A percentile compares a stretch with the other conserved stretches of the same genome.
These are phyloP conservation scores for Andrena hattorfiana DNA, from an alignment of 2,888 invertebrate genomes.

Conservation along the genomic window DNA sequence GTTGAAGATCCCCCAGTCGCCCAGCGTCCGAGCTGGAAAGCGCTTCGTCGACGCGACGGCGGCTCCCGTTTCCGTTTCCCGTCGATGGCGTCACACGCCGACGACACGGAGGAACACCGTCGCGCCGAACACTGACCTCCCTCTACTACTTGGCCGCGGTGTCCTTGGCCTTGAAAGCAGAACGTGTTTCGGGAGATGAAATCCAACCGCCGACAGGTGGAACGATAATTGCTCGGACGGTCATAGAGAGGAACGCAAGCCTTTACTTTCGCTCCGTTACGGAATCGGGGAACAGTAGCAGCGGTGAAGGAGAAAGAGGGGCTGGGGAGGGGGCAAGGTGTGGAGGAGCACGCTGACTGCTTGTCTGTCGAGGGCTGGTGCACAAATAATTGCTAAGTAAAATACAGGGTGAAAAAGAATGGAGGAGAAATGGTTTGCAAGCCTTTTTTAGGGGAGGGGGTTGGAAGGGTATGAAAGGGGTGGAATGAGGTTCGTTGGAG, in stretches of 20 bases:
- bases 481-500: no score
- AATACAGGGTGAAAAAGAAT: no score
- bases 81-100: constrained; percentile 34
- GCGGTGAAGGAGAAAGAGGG: neutral
- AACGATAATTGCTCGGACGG: constrained; percentile 57
- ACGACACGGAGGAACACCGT: constrained; percentile 46
- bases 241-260: constrained; percentile 49
- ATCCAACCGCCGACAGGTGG: constrained; percentile 59
- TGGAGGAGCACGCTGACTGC: neutral
- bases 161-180: constrained; percentile 64
- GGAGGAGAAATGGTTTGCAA: no score
- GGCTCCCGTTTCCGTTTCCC: constrained; percentile 18
- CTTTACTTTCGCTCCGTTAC: constrained; percentile 59
- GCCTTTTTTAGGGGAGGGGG: no score
- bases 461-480: no score
- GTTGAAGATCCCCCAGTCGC: neutral
- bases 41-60: neutral
- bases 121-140: constrained; percentile 60
- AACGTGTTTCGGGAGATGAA: constrained; percentile 65
- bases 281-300: constrained; percentile 34
- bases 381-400: neutral
- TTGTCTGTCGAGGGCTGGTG: neutral
- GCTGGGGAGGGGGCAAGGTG: neutral
- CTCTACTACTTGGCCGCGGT: constrained; percentile 52
- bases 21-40: neutral